Base-by-base conservation (phyloP, 1,140 invertebrate species). In the Philaenus spumarius region DNA sequence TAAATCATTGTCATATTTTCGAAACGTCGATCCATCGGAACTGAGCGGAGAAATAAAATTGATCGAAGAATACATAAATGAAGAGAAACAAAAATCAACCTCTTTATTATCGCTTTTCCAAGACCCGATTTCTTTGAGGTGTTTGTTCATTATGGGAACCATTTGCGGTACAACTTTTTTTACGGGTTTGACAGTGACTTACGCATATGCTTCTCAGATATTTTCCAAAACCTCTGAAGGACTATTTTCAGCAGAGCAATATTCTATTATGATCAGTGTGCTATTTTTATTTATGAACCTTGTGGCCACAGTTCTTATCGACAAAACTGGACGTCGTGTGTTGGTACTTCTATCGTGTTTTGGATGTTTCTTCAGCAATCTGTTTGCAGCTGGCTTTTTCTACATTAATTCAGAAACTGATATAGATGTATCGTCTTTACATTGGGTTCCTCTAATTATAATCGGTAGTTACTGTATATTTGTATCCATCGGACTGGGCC, bases 1-100 rank as follows among this genome's bases (percentile, higher is more conserved):
- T 1, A 66, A 75, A 1, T 74, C 84, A 4, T 70, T 94, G 58
- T 74, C 78, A 50, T 85, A 78, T 62, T 73, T 94, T 0, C 76
- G 90, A 1, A 81, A 55, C 1, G 34, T 45, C 37, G 24, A 34
- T 4, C 22, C 14, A 22, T 7, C 22, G 11, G 30, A 40, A 23
- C 45, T 50, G 9, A 11, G 15, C 1, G 22, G 51, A 51, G 56
- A 58, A 51, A 6, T 58, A 1, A 1, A 19, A 24, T 22, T 23
- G 12, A 58, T 58, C n/a, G 23, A n/a, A 15, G 35, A 12, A 9
- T 22, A 47, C 30, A 12, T 58, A 3, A 26, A 19, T 15, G 35
- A 40, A 42, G 20, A 40, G 17, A 48, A 19, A 4, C 7, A 15
- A 14, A 15, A 23, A 1, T 34, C 50, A 6, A 15, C 14, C 4